A percentile compares a stretch with the other conserved stretches of the same genome.
These are phyloP conservation scores for Numenius phaeopus DNA, from an alignment of 2,797 vertebrate species.

Conservation along the genomic window DNA sequence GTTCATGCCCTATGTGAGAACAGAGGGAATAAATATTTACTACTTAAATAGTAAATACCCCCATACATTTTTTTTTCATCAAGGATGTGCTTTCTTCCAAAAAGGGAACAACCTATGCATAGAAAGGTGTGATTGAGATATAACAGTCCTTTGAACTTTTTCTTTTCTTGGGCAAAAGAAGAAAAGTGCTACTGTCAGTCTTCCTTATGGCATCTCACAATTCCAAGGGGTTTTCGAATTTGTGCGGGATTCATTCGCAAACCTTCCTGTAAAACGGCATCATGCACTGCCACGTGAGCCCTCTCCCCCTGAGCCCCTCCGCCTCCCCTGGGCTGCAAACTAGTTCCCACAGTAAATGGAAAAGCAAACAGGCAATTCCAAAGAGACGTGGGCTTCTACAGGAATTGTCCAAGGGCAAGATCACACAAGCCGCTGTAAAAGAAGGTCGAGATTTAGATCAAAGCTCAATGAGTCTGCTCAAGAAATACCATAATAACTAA, in stretches of 20 bases:
- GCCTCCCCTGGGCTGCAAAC: fast-evolving
- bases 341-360: fast-evolving
- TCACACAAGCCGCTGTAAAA: neutral
- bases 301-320: neutral
- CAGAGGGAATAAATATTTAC: neutral
- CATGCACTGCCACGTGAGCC: fast-evolving
- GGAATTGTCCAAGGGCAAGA: neutral
- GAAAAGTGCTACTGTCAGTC: neutral
- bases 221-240: neutral
- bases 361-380: neutral
- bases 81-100: neutral
- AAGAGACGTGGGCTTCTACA: neutral
- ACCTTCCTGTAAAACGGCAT: neutral
- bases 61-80: neutral
- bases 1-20: fast-evolving
- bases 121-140: neutral
- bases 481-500: neutral
- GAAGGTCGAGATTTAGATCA: neutral
- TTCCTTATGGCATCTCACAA: neutral
- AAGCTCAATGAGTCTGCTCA: neutral
- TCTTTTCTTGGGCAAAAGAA: neutral
- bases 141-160: neutral
- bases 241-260: neutral
- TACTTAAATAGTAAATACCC: no score
- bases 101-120: neutral